A percentile compares a stretch with the other conserved stretches of the same genome.
phyloP scores from a whole-genome alignment of 2,888 invertebrate species.

The Lamellibrachia satsuma region DNA sequence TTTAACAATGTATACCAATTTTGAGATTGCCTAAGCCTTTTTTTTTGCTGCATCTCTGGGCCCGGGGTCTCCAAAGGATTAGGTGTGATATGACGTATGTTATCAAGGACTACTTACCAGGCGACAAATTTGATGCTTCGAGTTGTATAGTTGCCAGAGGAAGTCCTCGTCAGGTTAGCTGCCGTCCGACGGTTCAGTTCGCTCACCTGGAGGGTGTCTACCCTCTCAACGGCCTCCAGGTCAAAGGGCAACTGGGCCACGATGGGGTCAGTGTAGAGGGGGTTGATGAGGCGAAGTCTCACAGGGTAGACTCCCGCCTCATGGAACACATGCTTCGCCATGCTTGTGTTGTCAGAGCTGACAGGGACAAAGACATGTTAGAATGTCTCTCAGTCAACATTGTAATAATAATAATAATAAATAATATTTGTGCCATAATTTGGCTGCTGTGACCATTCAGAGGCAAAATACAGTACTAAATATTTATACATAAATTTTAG shows the following conservation, averaged over 20 bases:
- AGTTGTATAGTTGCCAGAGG: conserved; percentile 25
- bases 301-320: conserved; percentile 47
- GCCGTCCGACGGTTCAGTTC: neutral
- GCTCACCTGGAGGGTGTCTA: neutral
- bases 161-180: neutral
- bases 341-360: conserved; percentile 42
- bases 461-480: too few relatives aligned
- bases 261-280: conserved; percentile 48
- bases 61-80: too few relatives aligned
- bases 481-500: too few relatives aligned
- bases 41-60: too few relatives aligned
- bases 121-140: conserved; percentile 43
- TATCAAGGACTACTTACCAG: conserved; percentile 33
- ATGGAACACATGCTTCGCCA: conserved; percentile 46
- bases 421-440: too few relatives aligned
- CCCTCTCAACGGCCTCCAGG: conserved; percentile 43
- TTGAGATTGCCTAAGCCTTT: too few relatives aligned
- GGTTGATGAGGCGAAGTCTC: conserved; percentile 47
- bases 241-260: conserved; percentile 42
- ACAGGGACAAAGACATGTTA: neutral
- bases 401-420: too few relatives aligned
- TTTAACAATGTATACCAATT: too few relatives aligned
- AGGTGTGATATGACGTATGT: too few relatives aligned
- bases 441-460: too few relatives aligned
- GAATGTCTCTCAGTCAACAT: neutral